phyloP scores from a whole-genome alignment of 2,888 invertebrate genomes.

The Cryptophagus acutangulus region DNA sequence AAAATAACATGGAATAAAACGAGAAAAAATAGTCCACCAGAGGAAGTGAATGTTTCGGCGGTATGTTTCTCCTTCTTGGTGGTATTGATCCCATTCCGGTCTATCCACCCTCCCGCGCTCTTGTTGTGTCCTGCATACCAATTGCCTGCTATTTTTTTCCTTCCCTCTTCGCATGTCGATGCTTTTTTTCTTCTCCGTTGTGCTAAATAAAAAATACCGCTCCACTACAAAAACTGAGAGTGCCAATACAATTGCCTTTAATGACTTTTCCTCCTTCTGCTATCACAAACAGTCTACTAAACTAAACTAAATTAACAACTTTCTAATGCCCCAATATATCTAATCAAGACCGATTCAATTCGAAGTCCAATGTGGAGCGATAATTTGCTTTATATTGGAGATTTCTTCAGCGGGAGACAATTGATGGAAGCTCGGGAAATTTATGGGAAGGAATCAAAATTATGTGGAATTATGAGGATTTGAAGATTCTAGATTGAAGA shows the following conservation, averaged over 20 bases:
- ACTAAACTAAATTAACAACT: constrained; percentile 16
- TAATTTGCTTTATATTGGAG: no score
- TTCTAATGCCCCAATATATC: constrained; percentile 7
- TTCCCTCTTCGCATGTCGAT: constrained; percentile 38
- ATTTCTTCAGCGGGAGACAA: no score
- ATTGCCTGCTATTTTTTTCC: constrained; percentile 55
- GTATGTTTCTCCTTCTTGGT: constrained; percentile 48
- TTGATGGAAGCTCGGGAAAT: no score
- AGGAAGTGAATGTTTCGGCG: constrained; percentile 43
- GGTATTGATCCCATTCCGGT: constrained; percentile 51
- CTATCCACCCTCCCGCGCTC: constrained; percentile 42
- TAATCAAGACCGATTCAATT: no score
- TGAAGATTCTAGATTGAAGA: no score
- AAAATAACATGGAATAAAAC: not conserved
- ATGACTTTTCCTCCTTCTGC: constrained; percentile 34
- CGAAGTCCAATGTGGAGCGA: no score
- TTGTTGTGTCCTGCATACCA: constrained; percentile 60
- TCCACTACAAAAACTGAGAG: constrained; percentile 39
- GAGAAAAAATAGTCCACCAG: constrained; percentile 7
- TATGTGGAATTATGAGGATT: no score
- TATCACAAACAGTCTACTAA: constrained; percentile 3
- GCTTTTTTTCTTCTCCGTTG: constrained; percentile 33
- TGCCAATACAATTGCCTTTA: constrained; percentile 44
- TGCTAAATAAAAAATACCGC: constrained; percentile 45
- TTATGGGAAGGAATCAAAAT: no score